Base-by-base conservation (phyloP, 1,140 invertebrate genomes). In the Macrocentrus cingulum region DNA sequence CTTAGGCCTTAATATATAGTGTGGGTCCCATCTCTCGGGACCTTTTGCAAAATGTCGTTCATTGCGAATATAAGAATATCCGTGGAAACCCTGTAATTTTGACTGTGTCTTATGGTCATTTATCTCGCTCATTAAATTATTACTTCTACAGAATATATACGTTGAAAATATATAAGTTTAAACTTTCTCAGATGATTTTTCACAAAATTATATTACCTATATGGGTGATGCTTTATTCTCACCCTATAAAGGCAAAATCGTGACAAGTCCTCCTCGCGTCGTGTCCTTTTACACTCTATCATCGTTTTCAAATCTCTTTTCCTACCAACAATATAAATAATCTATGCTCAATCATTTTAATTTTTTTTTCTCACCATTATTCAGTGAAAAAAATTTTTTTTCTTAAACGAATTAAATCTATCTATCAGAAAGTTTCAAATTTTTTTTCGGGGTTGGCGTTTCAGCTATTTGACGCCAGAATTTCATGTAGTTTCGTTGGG, bases 111-210 rank as follows among this genome's bases (percentile, higher is more conserved):
- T n/a, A n/a, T n/a, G 52, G 37, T 49, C 37, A 50, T 56, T 59
- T 58, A 59, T 56, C 46, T 44, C 46, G 25, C 61, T 58, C 61
- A 62, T 62, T 59, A 62, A 62, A 52, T 55, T 50, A 62, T 62
- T 62, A 62, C 46, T 59, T 20, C 13, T 42, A 41, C 22, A 46
- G 36, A 46, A 42, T 29, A 29, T 32, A 56, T 42, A 44, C 25
- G 15, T 23, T 23, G 44, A 11, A 46, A 22, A 11, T 16, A n/a
- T n/a, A 54, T 54, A 44, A 54, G 42, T 42, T 22, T 51, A 16
- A 19, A 51, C 48, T 51, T 36, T 51, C 29, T 32, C 48, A 7
- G 18, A 34, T 51, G 29, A 18, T 22, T 49, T 51, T 7, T 4
- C 9, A 6, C 18, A 16, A 1, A 15, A n/a, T 7, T n/a, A 34